Evolutionary conservation across 92 coral and sea anemone species (phyloP), one percentile per base, ranked within the genome.

Genomic region (Phenganax stokvisi): DNA sequence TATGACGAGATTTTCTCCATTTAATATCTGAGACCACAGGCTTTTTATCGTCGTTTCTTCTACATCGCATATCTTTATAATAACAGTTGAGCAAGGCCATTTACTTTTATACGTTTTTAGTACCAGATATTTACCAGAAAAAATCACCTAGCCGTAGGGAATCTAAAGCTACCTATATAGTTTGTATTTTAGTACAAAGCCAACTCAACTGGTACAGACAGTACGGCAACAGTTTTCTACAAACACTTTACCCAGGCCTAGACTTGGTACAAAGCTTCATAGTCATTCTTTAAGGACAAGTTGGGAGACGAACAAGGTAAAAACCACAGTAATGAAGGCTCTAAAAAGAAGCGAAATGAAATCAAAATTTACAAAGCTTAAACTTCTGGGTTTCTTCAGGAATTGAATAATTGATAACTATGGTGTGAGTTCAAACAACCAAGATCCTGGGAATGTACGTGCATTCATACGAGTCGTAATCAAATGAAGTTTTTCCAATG

Each of bases 301-400:
- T 76, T 67, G 25, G 80, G 80, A 56, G 66, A n/a, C 11, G 80
- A 56, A 12, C 80, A 76, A 8, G 80, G 80, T 76, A 76, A 76
- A 17, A 76, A 20, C 80, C 80, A 76, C 68, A 16, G 27, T 9
- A 56, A 10, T 6, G 80, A 56, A 56, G 80, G 80, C 9, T 67
- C 80, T 76, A 30, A 76, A 76, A 52, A 3, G 56, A 27, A 9
- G 28, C 56, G 47, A 31, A 13, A 61, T 15, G 1, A 61, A 15
- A 61, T 66, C 47, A 37, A 37, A 37, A 37, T 37, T 37, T 37
- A 37, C 5, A 37, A 37, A 37, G 51, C 7, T 9, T 0, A 51
- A 30, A 0, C 11, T 16, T 7, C 25, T 17, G 25, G 13, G n/a
- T 61, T 61, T 7, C 5, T 13, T 7, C 20, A 7, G 25, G n/a